phyloP scores from a whole-genome alignment of 2,113 vertebrate species.

The Leptodactylus fuscus region DNA sequence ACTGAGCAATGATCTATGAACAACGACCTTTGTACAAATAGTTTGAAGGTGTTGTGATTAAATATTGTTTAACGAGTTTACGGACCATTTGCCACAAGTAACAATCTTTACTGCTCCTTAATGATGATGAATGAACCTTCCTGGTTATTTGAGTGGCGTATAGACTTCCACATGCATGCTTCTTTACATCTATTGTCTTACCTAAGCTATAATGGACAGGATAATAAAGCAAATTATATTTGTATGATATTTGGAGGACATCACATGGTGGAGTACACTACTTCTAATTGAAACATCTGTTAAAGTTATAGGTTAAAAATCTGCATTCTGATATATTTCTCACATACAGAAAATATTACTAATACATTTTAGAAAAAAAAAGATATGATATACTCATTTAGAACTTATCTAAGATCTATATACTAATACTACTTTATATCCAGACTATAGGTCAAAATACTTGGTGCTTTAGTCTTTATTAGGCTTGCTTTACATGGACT shows the following conservation, averaged over 20 bases:
- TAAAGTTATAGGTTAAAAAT: too few species aligned
- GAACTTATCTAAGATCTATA: too few species aligned
- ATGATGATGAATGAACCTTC: background rate
- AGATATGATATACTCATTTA: too few species aligned
- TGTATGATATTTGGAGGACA: background rate
- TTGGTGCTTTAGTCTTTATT: too few species aligned
- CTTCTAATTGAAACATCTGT: too few species aligned
- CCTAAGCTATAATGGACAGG: background rate
- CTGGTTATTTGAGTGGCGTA: background rate
- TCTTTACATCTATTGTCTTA: background rate
- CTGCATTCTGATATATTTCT: too few species aligned
- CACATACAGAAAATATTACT: too few species aligned
- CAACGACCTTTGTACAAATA: background rate
- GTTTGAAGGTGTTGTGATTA: background rate
- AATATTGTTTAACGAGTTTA: background rate
- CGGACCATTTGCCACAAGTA: background rate
- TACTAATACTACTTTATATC: too few species aligned
- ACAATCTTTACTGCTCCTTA: background rate
- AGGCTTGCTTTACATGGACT: too few species aligned
- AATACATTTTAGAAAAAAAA: too few species aligned
- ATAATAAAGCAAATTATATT: background rate
- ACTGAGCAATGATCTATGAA: background rate
- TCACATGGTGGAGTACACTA: too few species aligned
- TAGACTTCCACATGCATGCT: background rate
- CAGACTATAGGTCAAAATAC: too few species aligned